These are phyloP conservation scores for Copsychus sechellarum DNA, from an alignment of 2,113 vertebrate species.

Conservation along the genomic window DNA sequence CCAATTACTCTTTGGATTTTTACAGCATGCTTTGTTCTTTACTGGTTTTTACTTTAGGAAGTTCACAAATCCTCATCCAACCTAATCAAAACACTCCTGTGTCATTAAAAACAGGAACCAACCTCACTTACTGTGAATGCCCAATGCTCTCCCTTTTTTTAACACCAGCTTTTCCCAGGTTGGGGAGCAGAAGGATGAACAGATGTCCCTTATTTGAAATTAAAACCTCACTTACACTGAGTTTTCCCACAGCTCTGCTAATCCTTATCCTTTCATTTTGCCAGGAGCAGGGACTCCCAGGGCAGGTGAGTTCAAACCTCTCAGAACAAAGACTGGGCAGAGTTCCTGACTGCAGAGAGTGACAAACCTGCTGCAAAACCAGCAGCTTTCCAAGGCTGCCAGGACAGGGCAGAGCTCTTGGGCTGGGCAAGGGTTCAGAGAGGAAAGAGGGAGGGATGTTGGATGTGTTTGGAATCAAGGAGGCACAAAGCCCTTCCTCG, in stretches of 20 bases:
- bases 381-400: not conserved
- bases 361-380: not conserved
- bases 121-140: not conserved
- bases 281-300: not conserved
- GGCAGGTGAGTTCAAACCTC: not conserved
- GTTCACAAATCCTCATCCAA: not conserved
- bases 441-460: not conserved
- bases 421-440: not conserved
- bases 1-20: not conserved
- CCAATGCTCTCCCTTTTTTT: rapidly evolving
- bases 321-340: not conserved
- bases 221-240: not conserved
- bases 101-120: not conserved
- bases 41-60: not conserved
- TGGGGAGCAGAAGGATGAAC: conserved; percentile 3
- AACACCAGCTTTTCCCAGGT: not conserved
- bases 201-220: not conserved
- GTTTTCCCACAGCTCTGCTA: not conserved
- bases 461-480: not conserved
- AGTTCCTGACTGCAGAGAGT: rapidly evolving
- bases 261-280: not conserved
- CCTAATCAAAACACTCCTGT: not conserved
- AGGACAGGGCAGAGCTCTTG: not conserved
- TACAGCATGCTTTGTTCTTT: not conserved
- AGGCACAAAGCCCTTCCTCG: not conserved